A percentile compares a stretch with the other conserved stretches of the same genome.
Evolutionary conservation across 2,888 invertebrate species (phyloP).

Genomic region (Kuschelorhynchus macadamiae): DNA sequence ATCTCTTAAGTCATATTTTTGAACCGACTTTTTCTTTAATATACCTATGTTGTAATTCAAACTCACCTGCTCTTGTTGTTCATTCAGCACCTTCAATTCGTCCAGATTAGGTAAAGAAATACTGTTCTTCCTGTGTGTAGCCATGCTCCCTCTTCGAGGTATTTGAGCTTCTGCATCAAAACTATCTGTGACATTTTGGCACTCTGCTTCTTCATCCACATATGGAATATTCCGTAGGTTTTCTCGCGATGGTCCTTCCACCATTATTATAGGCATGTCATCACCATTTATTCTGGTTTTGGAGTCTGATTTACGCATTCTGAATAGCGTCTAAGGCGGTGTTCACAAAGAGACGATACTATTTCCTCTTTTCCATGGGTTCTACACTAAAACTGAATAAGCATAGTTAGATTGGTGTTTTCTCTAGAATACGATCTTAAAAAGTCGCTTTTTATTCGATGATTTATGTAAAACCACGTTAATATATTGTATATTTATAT

Average conservation of each 20-base stretch:
- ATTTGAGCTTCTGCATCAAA: slow-evolving; percentile 27
- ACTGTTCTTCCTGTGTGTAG: slow-evolving; percentile 74
- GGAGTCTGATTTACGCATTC: neutral
- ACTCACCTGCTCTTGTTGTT: slow-evolving; percentile 36
- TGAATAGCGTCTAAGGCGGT: too few relatives aligned
- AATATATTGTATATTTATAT: too few relatives aligned
- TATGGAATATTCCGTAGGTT: slow-evolving; percentile 38
- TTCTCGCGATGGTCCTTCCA: slow-evolving; percentile 55
- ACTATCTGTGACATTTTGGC: slow-evolving; percentile 13
- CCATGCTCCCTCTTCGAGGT: slow-evolving; percentile 28
- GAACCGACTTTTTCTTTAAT: too few relatives aligned
- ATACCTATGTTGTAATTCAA: too few relatives aligned
- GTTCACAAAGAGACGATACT: too few relatives aligned
- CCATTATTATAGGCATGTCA: slow-evolving; percentile 57
- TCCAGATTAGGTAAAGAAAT: slow-evolving; percentile 83
- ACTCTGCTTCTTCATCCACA: slow-evolving; percentile 24
- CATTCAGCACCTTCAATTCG: slow-evolving; percentile 72
- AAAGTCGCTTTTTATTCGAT: too few relatives aligned
- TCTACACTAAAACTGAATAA: too few relatives aligned
- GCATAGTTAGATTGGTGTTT: too few relatives aligned
- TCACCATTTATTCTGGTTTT: slow-evolving; percentile 28
- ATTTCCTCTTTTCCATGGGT: too few relatives aligned
- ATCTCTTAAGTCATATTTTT: too few relatives aligned
- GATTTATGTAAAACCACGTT: too few relatives aligned
- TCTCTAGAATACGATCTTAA: too few relatives aligned